Evolutionary conservation across 2,888 invertebrate species (phyloP).

Genomic region (Sminthurides aquaticus): DNA sequence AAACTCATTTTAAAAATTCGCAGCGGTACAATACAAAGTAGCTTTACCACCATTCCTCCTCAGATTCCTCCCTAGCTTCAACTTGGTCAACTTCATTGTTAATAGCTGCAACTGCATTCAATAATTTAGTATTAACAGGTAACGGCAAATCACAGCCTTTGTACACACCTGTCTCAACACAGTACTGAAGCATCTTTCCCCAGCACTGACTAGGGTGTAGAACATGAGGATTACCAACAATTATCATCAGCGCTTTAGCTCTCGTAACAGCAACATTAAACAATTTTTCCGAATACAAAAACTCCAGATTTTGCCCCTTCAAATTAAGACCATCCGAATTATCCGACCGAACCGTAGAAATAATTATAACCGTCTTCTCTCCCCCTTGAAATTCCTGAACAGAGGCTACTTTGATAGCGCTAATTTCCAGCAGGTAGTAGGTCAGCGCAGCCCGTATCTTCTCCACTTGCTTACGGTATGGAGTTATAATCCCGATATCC

Average conservation of each 20-base stretch:
- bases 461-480: conserved; percentile 52
- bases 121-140: not conserved
- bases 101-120: too few relatives aligned
- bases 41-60: too few relatives aligned
- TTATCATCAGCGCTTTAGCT: conserved; percentile 59
- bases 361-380: conserved; percentile 71
- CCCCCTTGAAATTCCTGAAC: conserved; percentile 54
- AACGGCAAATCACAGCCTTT: conserved; percentile 25
- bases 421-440: not conserved
- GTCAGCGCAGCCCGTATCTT: conserved; percentile 47
- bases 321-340: not conserved
- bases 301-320: conserved; percentile 1
- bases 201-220: conserved; percentile 12
- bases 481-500: conserved; percentile 52
- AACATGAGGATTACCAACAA: conserved; percentile 54
- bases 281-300: conserved; percentile 48
- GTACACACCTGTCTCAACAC: conserved; percentile 22
- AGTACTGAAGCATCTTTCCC: conserved; percentile 19
- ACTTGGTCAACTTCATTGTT: too few relatives aligned
- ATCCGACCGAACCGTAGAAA: conserved; percentile 65
- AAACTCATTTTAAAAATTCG: too few relatives aligned
- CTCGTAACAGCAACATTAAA: conserved; percentile 70
- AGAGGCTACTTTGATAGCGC: conserved; percentile 45
- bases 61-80: too few relatives aligned
- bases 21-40: too few relatives aligned